A percentile compares a stretch with the other conserved stretches of the same genome.
Evolutionary conservation across 2,113 vertebrate species (phyloP).

Genomic region (Hirundichthys speculiger): DNA sequence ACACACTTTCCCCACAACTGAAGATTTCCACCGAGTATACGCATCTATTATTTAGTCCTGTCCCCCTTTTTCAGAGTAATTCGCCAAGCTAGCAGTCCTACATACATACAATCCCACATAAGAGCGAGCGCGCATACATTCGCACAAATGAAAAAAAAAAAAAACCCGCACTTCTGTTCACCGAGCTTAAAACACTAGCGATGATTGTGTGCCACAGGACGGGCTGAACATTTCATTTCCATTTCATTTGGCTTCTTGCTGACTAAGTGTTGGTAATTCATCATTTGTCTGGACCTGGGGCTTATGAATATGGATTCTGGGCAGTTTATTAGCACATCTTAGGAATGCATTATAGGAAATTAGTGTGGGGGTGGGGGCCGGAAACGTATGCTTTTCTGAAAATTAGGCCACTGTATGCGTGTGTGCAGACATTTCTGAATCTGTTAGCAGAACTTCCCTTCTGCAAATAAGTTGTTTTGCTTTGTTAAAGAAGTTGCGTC

Average conservation of each 20-base stretch:
- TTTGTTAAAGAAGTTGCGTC: too few relatives aligned
- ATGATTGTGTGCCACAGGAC: slow-evolving; percentile 14
- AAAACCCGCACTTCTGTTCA: too few relatives aligned
- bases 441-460: too few relatives aligned
- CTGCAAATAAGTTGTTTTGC: too few relatives aligned
- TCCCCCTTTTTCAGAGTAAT: slow-evolving; percentile 35
- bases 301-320: slow-evolving; percentile 70
- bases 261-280: slow-evolving; percentile 69
- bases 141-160: too few relatives aligned
- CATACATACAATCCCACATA: neutral
- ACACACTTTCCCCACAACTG: neutral
- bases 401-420: too few relatives aligned
- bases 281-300: slow-evolving; percentile 41
- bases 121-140: neutral
- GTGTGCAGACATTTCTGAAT: too few relatives aligned
- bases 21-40: slow-evolving; percentile 7
- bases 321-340: slow-evolving; percentile 70
- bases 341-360: slow-evolving; percentile 66
- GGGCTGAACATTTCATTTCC: slow-evolving; percentile 61
- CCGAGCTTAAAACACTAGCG: slow-evolving; percentile 40
- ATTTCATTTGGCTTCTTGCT: slow-evolving; percentile 66
- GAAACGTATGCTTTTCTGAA: too few relatives aligned
- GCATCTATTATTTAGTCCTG: slow-evolving; percentile 62
- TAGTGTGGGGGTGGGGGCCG: slow-evolving; percentile 26
- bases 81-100: slow-evolving; percentile 25